These are phyloP conservation scores for Thymallus thymallus DNA, from an alignment of 2,113 vertebrate genomes.

Conservation along the genomic window DNA sequence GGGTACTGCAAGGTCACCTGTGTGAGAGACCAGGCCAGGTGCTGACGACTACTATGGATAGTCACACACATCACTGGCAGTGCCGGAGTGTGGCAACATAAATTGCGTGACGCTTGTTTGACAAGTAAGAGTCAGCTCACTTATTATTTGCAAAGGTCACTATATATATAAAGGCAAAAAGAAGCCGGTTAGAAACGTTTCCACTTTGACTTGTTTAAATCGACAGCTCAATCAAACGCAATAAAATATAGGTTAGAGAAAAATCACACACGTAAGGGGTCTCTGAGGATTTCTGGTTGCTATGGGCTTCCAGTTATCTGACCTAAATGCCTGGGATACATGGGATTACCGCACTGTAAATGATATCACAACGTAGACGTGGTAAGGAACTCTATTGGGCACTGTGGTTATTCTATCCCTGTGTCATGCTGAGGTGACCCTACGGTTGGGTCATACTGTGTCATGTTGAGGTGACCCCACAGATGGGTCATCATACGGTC, in stretches of 20 bases:
- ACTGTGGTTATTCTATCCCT: background rate
- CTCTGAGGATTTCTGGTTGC: slow-evolving; percentile 50
- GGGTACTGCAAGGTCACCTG: background rate
- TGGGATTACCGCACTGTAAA: background rate
- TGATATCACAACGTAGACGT: background rate
- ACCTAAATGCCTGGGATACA: slow-evolving; percentile 55
- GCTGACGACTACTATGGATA: slow-evolving; percentile 4
- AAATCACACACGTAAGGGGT: slow-evolving; percentile 11
- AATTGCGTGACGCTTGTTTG: background rate
- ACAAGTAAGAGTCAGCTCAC: slow-evolving; percentile 17
- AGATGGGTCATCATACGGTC: background rate
- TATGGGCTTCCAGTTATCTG: slow-evolving; percentile 60
- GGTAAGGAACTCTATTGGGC: background rate
- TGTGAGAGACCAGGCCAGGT: slow-evolving; percentile 58
- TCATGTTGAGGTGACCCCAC: slow-evolving; percentile 7
- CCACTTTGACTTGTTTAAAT: slow-evolving; percentile 10
- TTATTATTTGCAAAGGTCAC: slow-evolving; percentile 35
- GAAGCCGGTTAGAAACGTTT: slow-evolving; percentile 13
- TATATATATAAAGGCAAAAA: slow-evolving; percentile 35
- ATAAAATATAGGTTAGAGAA: slow-evolving; percentile 53
- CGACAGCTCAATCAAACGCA: background rate
- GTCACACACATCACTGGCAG: slow-evolving; percentile 27
- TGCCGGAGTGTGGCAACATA: background rate
- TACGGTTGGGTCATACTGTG: slow-evolving; percentile 6
- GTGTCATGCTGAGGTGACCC: background rate